phyloP scores from a whole-genome alignment of 1,140 invertebrate genomes.

The Chionoecetes opilio region DNA sequence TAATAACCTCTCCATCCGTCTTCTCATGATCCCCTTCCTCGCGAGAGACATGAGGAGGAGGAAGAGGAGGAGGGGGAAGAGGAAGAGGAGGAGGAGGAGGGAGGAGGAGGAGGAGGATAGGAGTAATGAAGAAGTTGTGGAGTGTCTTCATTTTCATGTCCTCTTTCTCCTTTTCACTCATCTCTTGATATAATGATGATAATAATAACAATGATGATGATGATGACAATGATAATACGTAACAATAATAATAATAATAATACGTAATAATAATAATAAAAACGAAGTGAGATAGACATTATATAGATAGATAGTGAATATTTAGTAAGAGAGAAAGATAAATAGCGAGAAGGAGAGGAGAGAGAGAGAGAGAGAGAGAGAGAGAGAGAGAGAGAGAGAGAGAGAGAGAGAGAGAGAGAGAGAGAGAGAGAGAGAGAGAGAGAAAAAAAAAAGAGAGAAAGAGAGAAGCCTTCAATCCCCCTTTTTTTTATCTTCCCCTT shows the following conservation, averaged over 20 bases:
- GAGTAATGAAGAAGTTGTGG: background rate
- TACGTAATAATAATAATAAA: background rate
- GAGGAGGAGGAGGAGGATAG: conserved; percentile 37
- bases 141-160: background rate
- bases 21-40: background rate
- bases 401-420: background rate
- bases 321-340: too few species aligned
- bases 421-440: conserved; percentile 47
- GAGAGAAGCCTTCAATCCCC: background rate
- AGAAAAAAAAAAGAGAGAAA: conserved; percentile 32
- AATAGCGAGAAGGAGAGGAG: background rate
- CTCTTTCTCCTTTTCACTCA: background rate
- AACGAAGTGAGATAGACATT: background rate
- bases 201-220: background rate
- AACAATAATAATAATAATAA: background rate
- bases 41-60: background rate
- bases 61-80: background rate
- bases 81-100: background rate
- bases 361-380: conserved; percentile 1
- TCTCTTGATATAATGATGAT: background rate
- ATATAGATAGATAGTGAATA: conserved; percentile 33
- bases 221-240: background rate
- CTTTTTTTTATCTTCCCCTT: background rate
- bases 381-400: conserved; percentile 40
- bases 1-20: background rate